Base-by-base conservation (phyloP, 1,140 invertebrate genomes). In the Drosophila equinoxialis region DNA sequence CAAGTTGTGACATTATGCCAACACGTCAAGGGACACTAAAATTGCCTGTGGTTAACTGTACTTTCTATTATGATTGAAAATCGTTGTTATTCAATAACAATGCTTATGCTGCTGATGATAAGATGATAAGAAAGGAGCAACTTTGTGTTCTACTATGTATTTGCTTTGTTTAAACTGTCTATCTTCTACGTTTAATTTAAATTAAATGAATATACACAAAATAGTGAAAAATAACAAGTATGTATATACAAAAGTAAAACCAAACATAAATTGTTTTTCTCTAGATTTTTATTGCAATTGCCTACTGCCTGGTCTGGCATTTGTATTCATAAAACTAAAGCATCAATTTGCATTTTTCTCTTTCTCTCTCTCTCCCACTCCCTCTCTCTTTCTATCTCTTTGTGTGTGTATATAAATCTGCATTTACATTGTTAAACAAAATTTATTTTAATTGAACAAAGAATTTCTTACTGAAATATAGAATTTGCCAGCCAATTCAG, bases 41-140 rank as follows among this genome's bases (percentile, higher is more conserved):
- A 42, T 26, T 45, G 60, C 65, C 48, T 80, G 57, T 69, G 63
- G 60, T 57, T 45, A 65, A 63, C 70, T 57, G 48, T 65, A 67
- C 71, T 79, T 74, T 48, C 75, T 68, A 68, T 69, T 78, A 66
- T 74, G 70, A 74, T 79, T 79, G 60, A 39, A 79, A 74, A 74
- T 71, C 74, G 71, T 74, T 74, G 62, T 75, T 74, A 33, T 33
- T 39, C 57, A 10, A 57, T 45, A 13, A 45, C 20, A 10, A 37
- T 54, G 26, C 26, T 62, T 33, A 51, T 51, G 11, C 57, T 59
- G 48, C 57, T 64, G 57, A 41, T 54, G 59, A 68, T 65, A 35
- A 42, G 59, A 68, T 65, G 41, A 42, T 62, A 37, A 6, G 3
- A 26, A 57, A 57, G 6, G 20, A 54, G 26, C 11, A 54, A 26